Evolutionary conservation across 2,797 vertebrate genomes (phyloP), one percentile per base, ranked within the genome.

Genomic region (Mionectes olivaceus): DNA sequence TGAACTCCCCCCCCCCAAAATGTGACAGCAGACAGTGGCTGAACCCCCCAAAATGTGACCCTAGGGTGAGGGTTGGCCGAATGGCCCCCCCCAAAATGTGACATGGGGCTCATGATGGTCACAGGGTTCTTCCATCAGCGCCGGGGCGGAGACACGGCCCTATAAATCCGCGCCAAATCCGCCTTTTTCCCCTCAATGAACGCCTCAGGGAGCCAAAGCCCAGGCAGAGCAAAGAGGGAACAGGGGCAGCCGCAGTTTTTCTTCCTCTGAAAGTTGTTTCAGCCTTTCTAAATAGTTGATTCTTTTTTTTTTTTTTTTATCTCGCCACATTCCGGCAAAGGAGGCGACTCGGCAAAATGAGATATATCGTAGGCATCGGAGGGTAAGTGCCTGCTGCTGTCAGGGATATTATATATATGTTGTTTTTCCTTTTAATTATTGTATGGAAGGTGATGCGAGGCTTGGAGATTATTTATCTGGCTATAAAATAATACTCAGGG

Each of bases 301-400:
- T 19, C 11, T 13, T 15, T 15, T 22, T 22, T 46, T 9, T 15
- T 3, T 1, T 2, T 2, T 14, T 13, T 1, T 7, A 3, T 6
- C 33, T 28, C 56, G 9, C 23, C 43, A 2, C 33, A 3, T 90
- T 61, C 77, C 86, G 9, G 49, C 56, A 60, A 22, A 56, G 70
- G 78, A 92, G 92, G 56, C 13, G 39, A 2, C 44, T 25, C 27
- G 2, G 7, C 32, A 3, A 89, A 35, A 99, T 99, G 99, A 99
- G 99, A 50, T 98, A 98, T 93, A 98, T 99, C 56, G 97, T 99
- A 91, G 99, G 99, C 94, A 98, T 99, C 44, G 99, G 99, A 93
- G 99, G 99, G 99, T 99, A 97, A 98, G 99, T 97, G 3, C 9
- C 18, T 18, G 53, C 13, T 39, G 0, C 17, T 22, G 21, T 15